Evolutionary conservation across 2,888 invertebrate species (phyloP), one percentile per base, ranked within the genome.

Genomic region (Lasiommata megera): DNA sequence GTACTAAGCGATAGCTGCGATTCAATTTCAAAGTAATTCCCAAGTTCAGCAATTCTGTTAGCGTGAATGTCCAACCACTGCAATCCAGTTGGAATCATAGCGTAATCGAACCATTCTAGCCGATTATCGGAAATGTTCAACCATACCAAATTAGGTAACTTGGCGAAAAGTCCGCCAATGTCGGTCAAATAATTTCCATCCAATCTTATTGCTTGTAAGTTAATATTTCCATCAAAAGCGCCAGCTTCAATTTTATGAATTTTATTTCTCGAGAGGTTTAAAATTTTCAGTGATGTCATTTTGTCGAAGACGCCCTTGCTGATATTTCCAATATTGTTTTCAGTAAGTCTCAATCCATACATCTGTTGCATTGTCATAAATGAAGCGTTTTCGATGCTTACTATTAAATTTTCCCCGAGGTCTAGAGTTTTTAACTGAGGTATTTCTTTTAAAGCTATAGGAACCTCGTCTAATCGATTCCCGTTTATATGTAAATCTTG

Each of bases 41-140:
- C 96, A 68, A 97, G 92, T 83, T 95, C 95, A 69, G 93, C 93
- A 67, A 97, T 96, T 84, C 94, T 94, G 88, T 97, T 97, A 65
- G 95, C 93, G 75, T 96, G 96, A 74, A 96, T 94, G 86, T 97
- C 96, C 70, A 97, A 88, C 95, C 96, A 96, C 86, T 96, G 95
- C 70, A 97, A 91, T 76, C 95, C 94, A 67, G 95, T 95, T 62
- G 96, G 96, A 80, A 97, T 95, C 84, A 96, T 93, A 56, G 95
- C 95, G 81, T 96, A 96, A 86, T 96, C 96, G 82, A 97, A 96
- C 93, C 94, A 94, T 85, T 94, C 94, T 67, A 97, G 92, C 77
- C 94, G 93, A 87, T 97, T 97, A 84, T 95, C 96, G 72, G 96
- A 96, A 76, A 96, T 95, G 79, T 96, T 96, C 59, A 97, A 90